A percentile compares a stretch with the other conserved stretches of the same genome.
Conservation (phyloP, 2,113 vertebrate genomes). For the Casuarius casuarius region DNA sequence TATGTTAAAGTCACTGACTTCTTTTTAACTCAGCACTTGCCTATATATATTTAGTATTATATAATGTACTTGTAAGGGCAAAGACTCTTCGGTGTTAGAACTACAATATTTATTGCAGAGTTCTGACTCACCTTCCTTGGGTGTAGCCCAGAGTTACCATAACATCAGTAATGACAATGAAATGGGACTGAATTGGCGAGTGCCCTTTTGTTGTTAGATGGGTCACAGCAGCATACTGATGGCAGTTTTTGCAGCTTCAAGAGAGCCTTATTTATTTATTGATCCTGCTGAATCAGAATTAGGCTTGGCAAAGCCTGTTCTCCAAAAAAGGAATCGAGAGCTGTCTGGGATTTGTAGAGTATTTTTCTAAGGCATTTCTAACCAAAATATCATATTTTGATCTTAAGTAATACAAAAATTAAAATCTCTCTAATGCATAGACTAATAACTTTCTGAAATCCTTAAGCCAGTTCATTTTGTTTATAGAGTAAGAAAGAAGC, state of each 20-base stretch:
- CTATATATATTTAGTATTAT: slow-evolving; percentile 63
- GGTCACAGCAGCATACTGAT: background rate
- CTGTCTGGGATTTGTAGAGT: background rate
- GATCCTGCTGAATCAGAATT: slow-evolving; percentile 28
- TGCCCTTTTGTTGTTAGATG: background rate
- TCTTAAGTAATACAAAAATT: background rate
- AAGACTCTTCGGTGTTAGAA: slow-evolving; percentile 25
- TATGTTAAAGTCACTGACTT: slow-evolving; percentile 68
- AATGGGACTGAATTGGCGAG: background rate
- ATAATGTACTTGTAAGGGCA: slow-evolving; percentile 69
- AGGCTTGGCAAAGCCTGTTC: background rate
- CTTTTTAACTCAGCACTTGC: slow-evolving; percentile 69
- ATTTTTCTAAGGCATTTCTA: background rate
- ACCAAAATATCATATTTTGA: background rate
- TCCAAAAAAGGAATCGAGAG: background rate
- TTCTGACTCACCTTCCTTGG: slow-evolving; percentile 61
- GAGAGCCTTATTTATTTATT: background rate
- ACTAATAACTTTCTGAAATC: background rate
- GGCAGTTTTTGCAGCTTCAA: background rate
- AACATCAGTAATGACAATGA: slow-evolving; percentile 36
- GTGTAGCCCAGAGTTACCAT: slow-evolving; percentile 34
- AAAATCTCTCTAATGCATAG: background rate
- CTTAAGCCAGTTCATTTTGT: background rate
- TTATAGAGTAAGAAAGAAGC: background rate
- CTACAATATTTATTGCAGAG: slow-evolving; percentile 40